Conservation (phyloP, 2,888 invertebrate species). For the Cerceris ruficornis region DNA sequence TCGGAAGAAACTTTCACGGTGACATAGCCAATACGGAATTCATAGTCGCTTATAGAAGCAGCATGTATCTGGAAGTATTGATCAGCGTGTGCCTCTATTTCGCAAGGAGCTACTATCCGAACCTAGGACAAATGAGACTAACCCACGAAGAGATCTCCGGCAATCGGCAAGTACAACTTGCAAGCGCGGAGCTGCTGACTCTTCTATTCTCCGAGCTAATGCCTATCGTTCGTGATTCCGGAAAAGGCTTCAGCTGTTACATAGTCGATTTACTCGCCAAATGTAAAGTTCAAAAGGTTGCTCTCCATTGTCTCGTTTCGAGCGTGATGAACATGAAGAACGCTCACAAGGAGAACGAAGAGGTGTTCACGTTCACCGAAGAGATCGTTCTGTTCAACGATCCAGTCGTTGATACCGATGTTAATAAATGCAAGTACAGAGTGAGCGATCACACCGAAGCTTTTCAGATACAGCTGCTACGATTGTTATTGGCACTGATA, state of each 20-base stretch:
- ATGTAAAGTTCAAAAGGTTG: constrained; percentile 92
- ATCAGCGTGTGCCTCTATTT: constrained; percentile 90
- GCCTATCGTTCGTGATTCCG: constrained; percentile 89
- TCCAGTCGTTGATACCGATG: constrained; percentile 81
- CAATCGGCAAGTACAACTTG: constrained; percentile 88
- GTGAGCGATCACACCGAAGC: constrained; percentile 86
- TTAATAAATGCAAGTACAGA: constrained; percentile 84
- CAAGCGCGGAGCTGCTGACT: constrained; percentile 89
- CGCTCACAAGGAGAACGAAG: constrained; percentile 80
- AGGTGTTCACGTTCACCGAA: constrained; percentile 87
- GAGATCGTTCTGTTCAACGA: constrained; percentile 89
- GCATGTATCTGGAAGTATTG: constrained; percentile 91
- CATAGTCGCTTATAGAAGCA: constrained; percentile 87
- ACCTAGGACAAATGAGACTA: constrained; percentile 86
- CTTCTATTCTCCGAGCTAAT: constrained; percentile 88
- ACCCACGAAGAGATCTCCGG: constrained; percentile 87
- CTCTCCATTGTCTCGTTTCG: constrained; percentile 90
- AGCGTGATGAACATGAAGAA: constrained; percentile 86
- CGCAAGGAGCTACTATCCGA: constrained; percentile 90
- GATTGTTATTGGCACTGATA: constrained; percentile 87
- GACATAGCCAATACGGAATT: constrained; percentile 86
- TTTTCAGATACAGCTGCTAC: constrained; percentile 86
- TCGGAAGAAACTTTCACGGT: constrained; percentile 87
- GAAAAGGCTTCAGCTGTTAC: constrained; percentile 89
- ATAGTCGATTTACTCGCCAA: constrained; percentile 88